These are phyloP conservation scores for Uropetala carovei DNA, from an alignment of 2,888 invertebrate species.

Conservation along the genomic window DNA sequence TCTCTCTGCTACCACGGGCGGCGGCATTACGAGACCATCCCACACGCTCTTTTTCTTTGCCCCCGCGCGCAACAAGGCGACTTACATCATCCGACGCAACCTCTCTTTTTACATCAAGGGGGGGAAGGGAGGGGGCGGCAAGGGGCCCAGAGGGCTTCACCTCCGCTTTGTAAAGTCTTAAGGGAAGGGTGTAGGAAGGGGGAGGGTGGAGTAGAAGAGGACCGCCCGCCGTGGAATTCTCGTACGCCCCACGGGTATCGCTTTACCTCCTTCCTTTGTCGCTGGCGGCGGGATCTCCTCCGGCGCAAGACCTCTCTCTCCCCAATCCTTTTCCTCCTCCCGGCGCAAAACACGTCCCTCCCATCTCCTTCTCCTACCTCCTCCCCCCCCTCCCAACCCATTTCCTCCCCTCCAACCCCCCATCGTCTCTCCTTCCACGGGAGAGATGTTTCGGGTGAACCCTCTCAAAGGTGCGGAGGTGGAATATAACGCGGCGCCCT, in stretches of 20 bases:
- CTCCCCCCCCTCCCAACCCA: background rate
- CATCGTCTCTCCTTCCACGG: background rate
- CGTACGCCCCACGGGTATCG: constrained; percentile 56
- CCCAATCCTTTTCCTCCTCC: background rate
- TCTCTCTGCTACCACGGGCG: background rate
- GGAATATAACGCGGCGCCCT: too few species aligned
- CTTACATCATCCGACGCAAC: constrained; percentile 19
- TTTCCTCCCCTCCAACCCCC: background rate
- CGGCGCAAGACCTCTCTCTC: background rate
- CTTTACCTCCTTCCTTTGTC: constrained; percentile 56
- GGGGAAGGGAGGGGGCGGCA: background rate
- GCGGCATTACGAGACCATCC: background rate
- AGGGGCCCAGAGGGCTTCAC: constrained; percentile 12
- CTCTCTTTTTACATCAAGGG: constrained; percentile 30
- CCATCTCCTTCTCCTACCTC: background rate
- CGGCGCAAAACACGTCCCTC: background rate
- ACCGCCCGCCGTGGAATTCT: constrained; percentile 47
- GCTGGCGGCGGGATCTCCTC: constrained; percentile 49
- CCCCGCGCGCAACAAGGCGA: constrained; percentile 36
- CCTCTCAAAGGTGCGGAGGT: too few species aligned
- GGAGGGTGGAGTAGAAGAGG: background rate
- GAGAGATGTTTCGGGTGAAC: background rate
- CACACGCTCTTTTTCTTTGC: background rate
- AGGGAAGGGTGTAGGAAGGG: constrained; percentile 4
- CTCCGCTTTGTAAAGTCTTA: constrained; percentile 53